Base-by-base conservation (phyloP, 2,797 vertebrate species). In the Potorous gilbertii region DNA sequence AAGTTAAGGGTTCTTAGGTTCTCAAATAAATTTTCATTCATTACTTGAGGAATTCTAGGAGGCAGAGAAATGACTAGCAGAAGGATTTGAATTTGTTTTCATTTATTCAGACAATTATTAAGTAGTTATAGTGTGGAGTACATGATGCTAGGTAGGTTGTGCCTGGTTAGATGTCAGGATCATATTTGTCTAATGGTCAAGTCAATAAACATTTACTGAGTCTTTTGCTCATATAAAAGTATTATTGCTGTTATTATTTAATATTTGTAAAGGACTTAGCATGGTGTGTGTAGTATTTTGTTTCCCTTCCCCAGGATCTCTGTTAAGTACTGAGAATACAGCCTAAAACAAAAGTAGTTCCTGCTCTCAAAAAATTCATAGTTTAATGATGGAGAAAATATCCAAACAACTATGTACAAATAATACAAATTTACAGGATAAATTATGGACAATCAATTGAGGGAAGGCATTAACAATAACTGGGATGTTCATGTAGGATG, bases 11-110 rank as follows among this genome's bases (percentile, higher is more conserved):
- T 31, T 97, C 52, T 96, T 95, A 55, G 54, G 87, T 46, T 96
- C 95, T 93, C 90, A 74, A 52, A 93, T 24, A 94, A 92, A 94
- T 89, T 54, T 46, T 18, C 11, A 18, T 54, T 14, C 11, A 57
- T 94, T 97, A 96, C 14, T 31, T 92, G 93, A 93, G 96, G n/a
- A 93, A 66, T 93, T 97, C 96, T 90, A 96, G 57, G 55, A 52
- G 74, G 92, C 59, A 62, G 12, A 40, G 91, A 94, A 66, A 27
- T 54, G 93, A 87, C 50, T 92, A 93, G 96, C 29, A 57, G 6
- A 96, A 94, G 96, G 54, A 54, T 1, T 2, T 55, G 2, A 16
- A 10, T 90, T 90, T 46, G 91, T 34, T 87, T 4, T 93, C 93
- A 93, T 87, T 87, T 40, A 46, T 50, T 87, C 9, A 50, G 21